Percentiles rank a stretch among this genome's conserved stretches.
phyloP scores from a whole-genome alignment of 2,113 vertebrate species.

The Nothobranchius kuhntae region DNA sequence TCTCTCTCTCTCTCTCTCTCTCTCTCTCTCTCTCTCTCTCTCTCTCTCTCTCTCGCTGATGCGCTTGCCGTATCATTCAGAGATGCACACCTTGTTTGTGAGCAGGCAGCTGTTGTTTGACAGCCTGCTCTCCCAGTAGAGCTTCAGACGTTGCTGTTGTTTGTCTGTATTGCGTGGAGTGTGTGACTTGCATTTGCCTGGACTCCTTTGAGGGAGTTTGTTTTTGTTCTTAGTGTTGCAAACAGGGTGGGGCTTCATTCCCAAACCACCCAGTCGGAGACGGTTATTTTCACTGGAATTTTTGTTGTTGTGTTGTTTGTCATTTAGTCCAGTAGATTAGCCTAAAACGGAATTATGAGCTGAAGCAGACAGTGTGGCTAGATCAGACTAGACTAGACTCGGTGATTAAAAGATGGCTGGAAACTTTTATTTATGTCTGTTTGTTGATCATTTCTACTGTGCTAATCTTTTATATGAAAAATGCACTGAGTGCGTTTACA shows the following conservation, averaged over 20 bases:
- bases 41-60: conserved; percentile 17
- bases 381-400: no score
- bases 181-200: conserved; percentile 68
- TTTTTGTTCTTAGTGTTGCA: conserved; percentile 69
- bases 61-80: conserved; percentile 8
- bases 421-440: no score
- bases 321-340: conserved; percentile 54
- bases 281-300: conserved; percentile 60
- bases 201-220: conserved; percentile 75
- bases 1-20: conserved; percentile 37
- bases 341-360: conserved; percentile 52
- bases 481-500: no score
- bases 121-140: conserved; percentile 64
- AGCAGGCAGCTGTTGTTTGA: conserved; percentile 55
- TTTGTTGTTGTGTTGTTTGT: conserved; percentile 58
- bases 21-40: conserved; percentile 21
- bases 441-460: no score
- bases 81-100: conserved; percentile 59
- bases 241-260: conserved; percentile 68
- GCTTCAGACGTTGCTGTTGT: conserved; percentile 70
- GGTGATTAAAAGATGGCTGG: no score
- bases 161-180: conserved; percentile 59
- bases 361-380: conserved; percentile 37
- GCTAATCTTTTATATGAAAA: no score
- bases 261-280: conserved; percentile 62